phyloP scores from a whole-genome alignment of 2,888 invertebrate species.

The Orthosia cruda region DNA sequence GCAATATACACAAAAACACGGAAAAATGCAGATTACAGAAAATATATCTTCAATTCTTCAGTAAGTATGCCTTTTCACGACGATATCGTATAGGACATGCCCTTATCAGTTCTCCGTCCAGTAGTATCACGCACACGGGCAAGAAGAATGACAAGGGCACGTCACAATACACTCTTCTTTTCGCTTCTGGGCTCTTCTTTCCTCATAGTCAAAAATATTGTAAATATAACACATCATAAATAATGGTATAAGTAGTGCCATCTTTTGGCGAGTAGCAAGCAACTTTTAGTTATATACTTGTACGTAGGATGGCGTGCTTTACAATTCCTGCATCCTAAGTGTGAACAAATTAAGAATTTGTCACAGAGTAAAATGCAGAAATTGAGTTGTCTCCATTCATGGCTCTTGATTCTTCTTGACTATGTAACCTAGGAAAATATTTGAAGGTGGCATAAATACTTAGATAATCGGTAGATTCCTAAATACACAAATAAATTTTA shows the following conservation, averaged over 20 bases:
- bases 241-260: constrained; percentile 64
- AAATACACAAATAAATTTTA: no score
- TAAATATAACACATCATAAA: background rate
- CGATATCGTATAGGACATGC: constrained; percentile 59
- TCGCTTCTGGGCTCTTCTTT: constrained; percentile 26
- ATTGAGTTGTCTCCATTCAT: constrained; percentile 36
- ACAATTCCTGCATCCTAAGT: constrained; percentile 76
- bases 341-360: constrained; percentile 64
- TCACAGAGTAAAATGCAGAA: constrained; percentile 78
- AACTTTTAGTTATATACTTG: constrained; percentile 40
- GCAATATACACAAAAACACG: background rate
- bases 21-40: background rate
- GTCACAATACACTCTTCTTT: constrained; percentile 74
- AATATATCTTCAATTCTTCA: constrained; percentile 15
- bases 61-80: constrained; percentile 23
- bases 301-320: constrained; percentile 68
- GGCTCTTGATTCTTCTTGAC: background rate
- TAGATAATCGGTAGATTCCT: no score
- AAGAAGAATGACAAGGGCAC: constrained; percentile 99
- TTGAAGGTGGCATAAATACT: background rate
- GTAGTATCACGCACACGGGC: constrained; percentile 95
- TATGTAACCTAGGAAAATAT: background rate
- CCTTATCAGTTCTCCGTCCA: constrained; percentile 95
- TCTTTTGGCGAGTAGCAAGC: constrained; percentile 73
- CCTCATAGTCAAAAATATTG: constrained; percentile 39